These are phyloP conservation scores for Mastigias papua DNA, from an alignment of 30 jellyfish, hydroid and myxozoan species.

Conservation along the genomic window DNA sequence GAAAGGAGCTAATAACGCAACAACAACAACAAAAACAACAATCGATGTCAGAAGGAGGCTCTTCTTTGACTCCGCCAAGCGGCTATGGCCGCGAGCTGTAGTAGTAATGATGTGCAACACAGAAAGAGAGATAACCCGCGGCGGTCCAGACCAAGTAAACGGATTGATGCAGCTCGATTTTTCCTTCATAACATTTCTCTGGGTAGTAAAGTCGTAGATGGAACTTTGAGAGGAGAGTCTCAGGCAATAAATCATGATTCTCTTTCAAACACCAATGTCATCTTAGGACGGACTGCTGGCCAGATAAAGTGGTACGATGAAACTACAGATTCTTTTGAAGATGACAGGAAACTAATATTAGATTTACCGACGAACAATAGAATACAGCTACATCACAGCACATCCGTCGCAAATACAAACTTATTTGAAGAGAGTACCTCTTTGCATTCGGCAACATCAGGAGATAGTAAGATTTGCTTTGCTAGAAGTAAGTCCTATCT, in stretches of 20 bases:
- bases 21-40: neutral
- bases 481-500: slow-evolving; percentile 49
- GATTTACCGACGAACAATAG: slow-evolving; percentile 33
- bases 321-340: slow-evolving; percentile 26
- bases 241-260: neutral
- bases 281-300: neutral
- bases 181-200: slow-evolving; percentile 61
- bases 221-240: neutral
- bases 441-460: neutral
- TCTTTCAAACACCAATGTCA: neutral
- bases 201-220: slow-evolving; percentile 21
- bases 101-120: slow-evolving; percentile 22
- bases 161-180: slow-evolving; percentile 70
- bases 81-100: slow-evolving; percentile 72
- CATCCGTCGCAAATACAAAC: slow-evolving; percentile 59
- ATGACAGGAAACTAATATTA: slow-evolving; percentile 41
- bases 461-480: neutral
- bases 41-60: neutral
- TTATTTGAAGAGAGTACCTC: slow-evolving; percentile 18
- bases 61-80: neutral
- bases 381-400: slow-evolving; percentile 57
- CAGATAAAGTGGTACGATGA: neutral
- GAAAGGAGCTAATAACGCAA: neutral
- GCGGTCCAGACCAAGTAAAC: slow-evolving; percentile 41
- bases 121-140: neutral